These are phyloP conservation scores for Drosophila ironensis DNA, from an alignment of 1,140 invertebrate genomes.

Conservation along the genomic window DNA sequence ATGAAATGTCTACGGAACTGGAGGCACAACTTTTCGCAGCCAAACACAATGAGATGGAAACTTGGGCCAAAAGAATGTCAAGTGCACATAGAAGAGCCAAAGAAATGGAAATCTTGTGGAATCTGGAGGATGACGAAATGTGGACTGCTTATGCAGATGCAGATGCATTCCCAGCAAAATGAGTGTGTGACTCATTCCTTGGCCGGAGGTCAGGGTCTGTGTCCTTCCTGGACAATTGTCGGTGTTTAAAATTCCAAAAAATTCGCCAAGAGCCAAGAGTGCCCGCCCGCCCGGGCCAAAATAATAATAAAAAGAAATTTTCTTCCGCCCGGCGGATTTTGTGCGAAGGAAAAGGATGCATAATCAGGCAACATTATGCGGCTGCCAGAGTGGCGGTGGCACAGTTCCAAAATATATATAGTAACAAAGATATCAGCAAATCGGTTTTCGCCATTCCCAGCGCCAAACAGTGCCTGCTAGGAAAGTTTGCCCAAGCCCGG, in stretches of 20 bases:
- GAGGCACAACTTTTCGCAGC: slow-evolving; percentile 11
- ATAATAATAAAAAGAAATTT: slow-evolving; percentile 39
- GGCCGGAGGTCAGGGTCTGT: slow-evolving; percentile 62
- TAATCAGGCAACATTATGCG: slow-evolving; percentile 51
- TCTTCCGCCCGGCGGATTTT: slow-evolving; percentile 19
- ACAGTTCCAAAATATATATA: slow-evolving; percentile 54
- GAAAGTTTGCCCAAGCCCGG: slow-evolving; percentile 29
- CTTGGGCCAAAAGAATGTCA: slow-evolving; percentile 51
- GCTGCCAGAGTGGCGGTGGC: slow-evolving; percentile 11
- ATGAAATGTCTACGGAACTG: slow-evolving; percentile 47
- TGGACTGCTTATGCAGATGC: slow-evolving; percentile 1
- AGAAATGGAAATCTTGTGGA: slow-evolving; percentile 28
- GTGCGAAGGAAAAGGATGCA: slow-evolving; percentile 24
- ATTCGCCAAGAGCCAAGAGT: slow-evolving; percentile 7
- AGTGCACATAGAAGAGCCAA: slow-evolving; percentile 47
- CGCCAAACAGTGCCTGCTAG: neutral
- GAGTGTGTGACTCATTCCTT: slow-evolving; percentile 2
- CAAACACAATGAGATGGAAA: slow-evolving; percentile 10
- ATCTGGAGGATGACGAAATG: slow-evolving; percentile 39
- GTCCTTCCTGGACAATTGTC: slow-evolving; percentile 35
- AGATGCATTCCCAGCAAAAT: slow-evolving; percentile 11
- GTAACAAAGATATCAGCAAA: slow-evolving; percentile 43
- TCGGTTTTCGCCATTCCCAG: slow-evolving; percentile 14
- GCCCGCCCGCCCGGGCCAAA: no score
- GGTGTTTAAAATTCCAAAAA: slow-evolving; percentile 42